Evolutionary conservation across 2,113 vertebrate species (phyloP).

Genomic region (Lophotis ruficrista): DNA sequence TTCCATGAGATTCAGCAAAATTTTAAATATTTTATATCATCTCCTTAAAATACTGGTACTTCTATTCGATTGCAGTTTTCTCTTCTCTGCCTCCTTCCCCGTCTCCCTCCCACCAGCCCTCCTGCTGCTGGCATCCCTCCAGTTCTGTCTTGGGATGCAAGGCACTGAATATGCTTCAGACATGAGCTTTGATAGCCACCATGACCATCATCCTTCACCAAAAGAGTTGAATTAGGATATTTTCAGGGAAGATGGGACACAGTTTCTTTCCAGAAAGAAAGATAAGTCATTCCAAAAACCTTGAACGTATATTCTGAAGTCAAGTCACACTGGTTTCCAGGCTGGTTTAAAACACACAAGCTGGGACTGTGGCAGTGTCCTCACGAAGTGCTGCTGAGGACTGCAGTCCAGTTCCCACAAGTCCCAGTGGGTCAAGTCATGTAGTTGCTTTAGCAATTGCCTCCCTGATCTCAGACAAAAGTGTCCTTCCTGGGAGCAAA

Average conservation of each 20-base stretch:
- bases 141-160: fast-evolving
- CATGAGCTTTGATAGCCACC: not conserved
- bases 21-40: not conserved
- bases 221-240: not conserved
- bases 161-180: not conserved
- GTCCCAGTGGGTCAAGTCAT: not conserved
- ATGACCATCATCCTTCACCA: not conserved
- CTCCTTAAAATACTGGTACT: not conserved
- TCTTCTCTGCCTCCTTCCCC: not conserved
- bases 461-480: not conserved
- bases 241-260: not conserved
- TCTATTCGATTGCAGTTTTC: not conserved
- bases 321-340: not conserved
- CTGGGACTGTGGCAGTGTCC: not conserved
- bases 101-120: not conserved
- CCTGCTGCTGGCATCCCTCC: not conserved
- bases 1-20: not conserved
- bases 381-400: not conserved
- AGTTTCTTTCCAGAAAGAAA: not conserved
- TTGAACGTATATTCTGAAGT: not conserved
- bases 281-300: not conserved
- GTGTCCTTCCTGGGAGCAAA: not conserved
- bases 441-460: not conserved
- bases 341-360: not conserved
- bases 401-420: not conserved